Percentiles rank a stretch among this genome's conserved stretches.
These are phyloP conservation scores for Xiphophorus birchmanni DNA, from an alignment of 2,797 vertebrate species.

Conservation along the genomic window DNA sequence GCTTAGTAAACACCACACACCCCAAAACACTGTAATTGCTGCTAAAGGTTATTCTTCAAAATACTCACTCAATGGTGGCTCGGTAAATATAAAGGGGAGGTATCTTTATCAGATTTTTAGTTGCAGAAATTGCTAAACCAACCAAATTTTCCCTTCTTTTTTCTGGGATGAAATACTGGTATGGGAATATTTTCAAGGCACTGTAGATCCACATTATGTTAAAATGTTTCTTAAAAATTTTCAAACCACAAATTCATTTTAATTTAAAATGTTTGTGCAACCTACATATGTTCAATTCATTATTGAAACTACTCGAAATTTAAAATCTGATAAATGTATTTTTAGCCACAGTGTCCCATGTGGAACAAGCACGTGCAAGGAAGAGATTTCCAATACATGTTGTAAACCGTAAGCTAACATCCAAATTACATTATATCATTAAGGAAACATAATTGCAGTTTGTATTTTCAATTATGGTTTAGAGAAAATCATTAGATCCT, in stretches of 20 bases:
- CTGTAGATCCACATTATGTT: slow-evolving; percentile 5
- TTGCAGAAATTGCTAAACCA: neutral
- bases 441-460: slow-evolving; percentile 49
- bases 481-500: slow-evolving; percentile 49
- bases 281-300: neutral
- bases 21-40: neutral
- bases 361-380: neutral
- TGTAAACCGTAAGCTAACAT: slow-evolving; percentile 26
- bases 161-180: neutral
- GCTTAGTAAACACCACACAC: neutral
- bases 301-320: slow-evolving; percentile 23
- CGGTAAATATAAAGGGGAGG: neutral
- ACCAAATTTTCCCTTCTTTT: neutral
- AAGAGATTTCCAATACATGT: slow-evolving; percentile 11
- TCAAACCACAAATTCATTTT: neutral
- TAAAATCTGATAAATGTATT: slow-evolving; percentile 38
- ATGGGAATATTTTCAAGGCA: neutral
- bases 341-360: slow-evolving; percentile 30
- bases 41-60: neutral
- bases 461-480: slow-evolving; percentile 56
- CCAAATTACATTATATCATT: slow-evolving; percentile 57
- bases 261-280: neutral
- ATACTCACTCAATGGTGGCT: neutral
- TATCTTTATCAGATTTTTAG: neutral
- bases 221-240: neutral